phyloP scores from a whole-genome alignment of 2,797 vertebrate species.

The Dicrostonyx torquatus region DNA sequence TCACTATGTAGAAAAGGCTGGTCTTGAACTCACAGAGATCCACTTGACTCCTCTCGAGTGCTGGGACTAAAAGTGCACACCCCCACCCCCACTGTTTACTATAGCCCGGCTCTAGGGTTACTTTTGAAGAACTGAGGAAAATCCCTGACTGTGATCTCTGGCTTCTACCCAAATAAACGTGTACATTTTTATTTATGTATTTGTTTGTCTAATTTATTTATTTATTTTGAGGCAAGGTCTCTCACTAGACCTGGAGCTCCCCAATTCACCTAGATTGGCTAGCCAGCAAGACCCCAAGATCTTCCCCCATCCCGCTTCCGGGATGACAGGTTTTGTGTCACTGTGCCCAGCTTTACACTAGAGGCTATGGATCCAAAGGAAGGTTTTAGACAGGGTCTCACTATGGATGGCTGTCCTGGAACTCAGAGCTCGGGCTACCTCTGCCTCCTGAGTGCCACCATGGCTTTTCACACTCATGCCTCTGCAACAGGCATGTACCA shows the following conservation, averaged over 20 bases:
- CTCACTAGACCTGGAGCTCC: neutral
- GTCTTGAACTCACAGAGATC: neutral
- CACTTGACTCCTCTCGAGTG: neutral
- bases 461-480: neutral
- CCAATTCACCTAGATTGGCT: neutral
- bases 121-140: neutral
- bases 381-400: neutral
- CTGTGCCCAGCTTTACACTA: neutral
- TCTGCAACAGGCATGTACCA: neutral
- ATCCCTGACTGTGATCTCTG: neutral
- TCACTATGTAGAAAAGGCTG: neutral
- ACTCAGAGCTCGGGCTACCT: neutral
- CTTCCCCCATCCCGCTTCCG: neutral
- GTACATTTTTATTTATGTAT: neutral
- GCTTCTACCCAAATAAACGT: neutral
- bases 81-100: neutral
- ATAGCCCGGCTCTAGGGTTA: neutral
- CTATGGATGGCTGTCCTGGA: neutral
- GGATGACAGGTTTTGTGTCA: neutral
- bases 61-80: neutral
- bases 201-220: neutral
- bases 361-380: neutral
- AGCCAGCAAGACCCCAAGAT: neutral
- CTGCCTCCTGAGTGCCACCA: neutral
- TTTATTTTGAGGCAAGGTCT: neutral